Base-by-base conservation (phyloP, 1,140 invertebrate species). In the Campoletis sonorensis region DNA sequence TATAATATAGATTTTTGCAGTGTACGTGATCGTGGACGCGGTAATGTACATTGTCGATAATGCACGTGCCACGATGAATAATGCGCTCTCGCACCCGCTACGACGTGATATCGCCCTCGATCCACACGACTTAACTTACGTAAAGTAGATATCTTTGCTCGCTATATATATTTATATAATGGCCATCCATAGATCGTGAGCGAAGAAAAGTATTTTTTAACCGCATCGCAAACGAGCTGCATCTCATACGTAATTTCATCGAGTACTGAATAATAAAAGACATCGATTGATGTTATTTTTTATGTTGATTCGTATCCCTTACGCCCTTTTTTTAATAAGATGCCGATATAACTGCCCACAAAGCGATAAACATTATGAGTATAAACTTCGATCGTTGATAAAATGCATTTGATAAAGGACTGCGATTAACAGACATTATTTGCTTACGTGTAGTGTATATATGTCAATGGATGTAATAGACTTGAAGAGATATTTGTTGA, bases 21-120 rank as follows among this genome's bases (percentile, higher is more conserved):
- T 68, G 67, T 70, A 70, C 30, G 30, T 40, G 68, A 37, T 27
- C 68, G 16, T 30, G 30, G 30, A 16, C 26, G 7, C 51, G 16
- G n/a, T n/a, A 54, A 49, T 40, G 30, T 72, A 72, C n/a, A 72
- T 72, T 23, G 70, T 72, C 70, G 70, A 72, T 49, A 40, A 72
- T 72, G 70, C 70, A 72, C 70, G 70, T 72, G 70, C 72, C 49
- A 8, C 11, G 45, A 75, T 75, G 49, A 75, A 75, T 75, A 75
- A 75, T 75, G 72, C 45, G 67, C 67, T 70, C 27, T 75, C 45
- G 72, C 72, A 75, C 72, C 45, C 72, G 72, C 72, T 15, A 75
- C 72, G 72, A 51, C 49, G 45, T 27, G 72, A 30, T 75, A 75
- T 75, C 72, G 49, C 45, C 15, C 72, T 75, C 40, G 49, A 75